Conservation (phyloP, 2,888 invertebrate species). For the Trimorus sp. region DNA sequence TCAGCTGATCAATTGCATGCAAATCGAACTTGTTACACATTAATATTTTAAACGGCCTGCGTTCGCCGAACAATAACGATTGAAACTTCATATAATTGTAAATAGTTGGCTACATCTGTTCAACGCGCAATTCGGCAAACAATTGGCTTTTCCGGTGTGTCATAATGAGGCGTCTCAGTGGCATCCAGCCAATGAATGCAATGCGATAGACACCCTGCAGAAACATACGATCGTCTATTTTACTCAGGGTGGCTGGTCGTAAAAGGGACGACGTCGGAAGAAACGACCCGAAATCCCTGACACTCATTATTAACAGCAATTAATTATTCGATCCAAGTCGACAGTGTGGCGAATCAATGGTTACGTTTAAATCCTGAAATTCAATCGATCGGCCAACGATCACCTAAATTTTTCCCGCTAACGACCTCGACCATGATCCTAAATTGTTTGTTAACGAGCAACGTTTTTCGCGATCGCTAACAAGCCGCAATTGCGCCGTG, state of each 20-base stretch:
- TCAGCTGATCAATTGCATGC: not conserved
- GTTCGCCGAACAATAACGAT: not conserved
- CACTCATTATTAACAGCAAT: slow-evolving; percentile 1
- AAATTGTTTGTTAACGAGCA: too few relatives aligned
- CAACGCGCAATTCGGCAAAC: too few relatives aligned
- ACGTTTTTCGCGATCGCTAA: too few relatives aligned
- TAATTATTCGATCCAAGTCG: not conserved
- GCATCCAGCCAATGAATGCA: not conserved
- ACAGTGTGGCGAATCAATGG: too few relatives aligned
- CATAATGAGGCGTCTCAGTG: not conserved
- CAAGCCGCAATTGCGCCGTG: too few relatives aligned
- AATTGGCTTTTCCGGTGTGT: not conserved
- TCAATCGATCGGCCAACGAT: too few relatives aligned
- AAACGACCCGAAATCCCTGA: slow-evolving; percentile 13
- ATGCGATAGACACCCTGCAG: slow-evolving; percentile 42
- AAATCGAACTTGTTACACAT: slow-evolving; percentile 4
- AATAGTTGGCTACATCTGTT: not conserved
- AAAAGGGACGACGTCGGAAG: slow-evolving; percentile 30
- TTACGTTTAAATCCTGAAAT: too few relatives aligned
- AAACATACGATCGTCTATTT: slow-evolving; percentile 30
- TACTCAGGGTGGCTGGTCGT: slow-evolving; percentile 38
- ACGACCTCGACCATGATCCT: too few relatives aligned
- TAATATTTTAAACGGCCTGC: slow-evolving; percentile 16
- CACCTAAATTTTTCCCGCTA: too few relatives aligned
- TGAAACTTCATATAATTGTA: not conserved